Percentiles rank a stretch among this genome's conserved stretches.
These are phyloP conservation scores for Lobophora halterata DNA, from an alignment of 2,888 invertebrate species.

Conservation along the genomic window DNA sequence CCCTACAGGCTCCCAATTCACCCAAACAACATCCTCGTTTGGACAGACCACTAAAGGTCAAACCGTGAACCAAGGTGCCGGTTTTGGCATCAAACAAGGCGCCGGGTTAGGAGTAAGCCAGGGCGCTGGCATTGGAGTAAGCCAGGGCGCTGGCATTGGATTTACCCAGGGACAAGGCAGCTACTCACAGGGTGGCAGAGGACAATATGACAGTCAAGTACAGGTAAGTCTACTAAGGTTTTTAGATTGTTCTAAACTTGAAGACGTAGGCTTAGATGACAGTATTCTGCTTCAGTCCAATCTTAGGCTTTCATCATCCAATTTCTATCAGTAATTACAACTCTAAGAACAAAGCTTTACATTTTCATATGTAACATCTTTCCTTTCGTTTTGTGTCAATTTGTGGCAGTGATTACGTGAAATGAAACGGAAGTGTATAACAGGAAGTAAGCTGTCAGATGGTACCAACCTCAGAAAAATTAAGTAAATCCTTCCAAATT, in stretches of 20 bases:
- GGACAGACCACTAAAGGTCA: constrained; percentile 30
- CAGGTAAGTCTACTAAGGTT: constrained; percentile 35
- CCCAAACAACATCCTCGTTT: constrained; percentile 30
- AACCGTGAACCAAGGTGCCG: too few species aligned
- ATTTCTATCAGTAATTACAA: too few species aligned
- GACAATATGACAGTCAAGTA: constrained; percentile 40
- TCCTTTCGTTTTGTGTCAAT: too few species aligned
- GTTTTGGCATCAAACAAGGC: constrained; percentile 21
- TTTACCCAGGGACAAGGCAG: constrained; percentile 40
- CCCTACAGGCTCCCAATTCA: constrained; percentile 29
- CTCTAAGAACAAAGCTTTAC: too few species aligned
- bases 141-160: constrained; percentile 2
- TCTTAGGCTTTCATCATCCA: too few species aligned
- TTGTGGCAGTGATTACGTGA: too few species aligned
- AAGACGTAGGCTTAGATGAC: not conserved
- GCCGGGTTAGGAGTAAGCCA: constrained; percentile 28
- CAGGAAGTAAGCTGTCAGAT: too few species aligned
- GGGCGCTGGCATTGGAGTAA: constrained; percentile 26
- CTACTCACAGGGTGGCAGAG: constrained; percentile 37
- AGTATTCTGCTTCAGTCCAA: too few species aligned
- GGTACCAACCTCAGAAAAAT: too few species aligned
- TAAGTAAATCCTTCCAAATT: too few species aligned
- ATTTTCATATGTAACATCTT: too few species aligned
- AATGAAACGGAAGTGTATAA: too few species aligned
- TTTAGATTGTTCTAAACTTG: not conserved